Conservation (phyloP, 2,888 invertebrate genomes). For the Rhagophthalmus giganteus region DNA sequence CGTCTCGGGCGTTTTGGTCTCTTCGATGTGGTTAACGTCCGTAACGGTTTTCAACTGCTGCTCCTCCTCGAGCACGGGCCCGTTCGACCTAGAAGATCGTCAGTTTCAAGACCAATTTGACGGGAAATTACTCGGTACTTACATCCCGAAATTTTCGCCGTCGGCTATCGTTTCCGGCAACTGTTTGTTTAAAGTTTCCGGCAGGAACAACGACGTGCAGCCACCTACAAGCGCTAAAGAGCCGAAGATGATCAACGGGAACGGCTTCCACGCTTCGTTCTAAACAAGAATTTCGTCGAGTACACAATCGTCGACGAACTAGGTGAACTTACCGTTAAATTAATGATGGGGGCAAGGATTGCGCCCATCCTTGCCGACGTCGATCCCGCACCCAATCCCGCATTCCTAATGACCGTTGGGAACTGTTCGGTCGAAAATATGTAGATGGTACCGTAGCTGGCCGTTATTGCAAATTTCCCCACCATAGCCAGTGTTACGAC, state of each 20-base stretch:
- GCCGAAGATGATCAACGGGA: constrained; percentile 65
- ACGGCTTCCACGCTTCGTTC: constrained; percentile 62
- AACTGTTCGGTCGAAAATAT: constrained; percentile 76
- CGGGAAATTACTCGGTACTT: too few species aligned
- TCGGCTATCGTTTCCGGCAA: constrained; percentile 56
- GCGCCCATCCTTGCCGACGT: constrained; percentile 66
- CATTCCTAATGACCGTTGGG: constrained; percentile 71
- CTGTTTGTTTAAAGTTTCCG: constrained; percentile 67
- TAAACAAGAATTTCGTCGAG: constrained; percentile 36
- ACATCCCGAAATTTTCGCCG: background rate
- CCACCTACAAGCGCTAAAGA: constrained; percentile 61
- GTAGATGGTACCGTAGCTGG: constrained; percentile 73
- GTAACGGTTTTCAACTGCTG: background rate
- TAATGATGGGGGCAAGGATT: constrained; percentile 64
- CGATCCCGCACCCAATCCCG: constrained; percentile 65
- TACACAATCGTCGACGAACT: too few species aligned
- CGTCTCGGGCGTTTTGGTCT: too few species aligned
- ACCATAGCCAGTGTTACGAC: constrained; percentile 67
- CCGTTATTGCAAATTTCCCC: constrained; percentile 72
- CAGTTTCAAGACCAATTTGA: too few species aligned
- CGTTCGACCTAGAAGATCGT: background rate
- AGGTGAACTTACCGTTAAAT: constrained; percentile 62
- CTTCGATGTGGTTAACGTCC: too few species aligned
- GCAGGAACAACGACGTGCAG: constrained; percentile 61
- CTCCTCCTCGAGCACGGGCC: background rate